Evolutionary conservation across 2,113 vertebrate genomes (phyloP), one percentile per base, ranked within the genome.

Genomic region (Hydrolagus affinis): DNA sequence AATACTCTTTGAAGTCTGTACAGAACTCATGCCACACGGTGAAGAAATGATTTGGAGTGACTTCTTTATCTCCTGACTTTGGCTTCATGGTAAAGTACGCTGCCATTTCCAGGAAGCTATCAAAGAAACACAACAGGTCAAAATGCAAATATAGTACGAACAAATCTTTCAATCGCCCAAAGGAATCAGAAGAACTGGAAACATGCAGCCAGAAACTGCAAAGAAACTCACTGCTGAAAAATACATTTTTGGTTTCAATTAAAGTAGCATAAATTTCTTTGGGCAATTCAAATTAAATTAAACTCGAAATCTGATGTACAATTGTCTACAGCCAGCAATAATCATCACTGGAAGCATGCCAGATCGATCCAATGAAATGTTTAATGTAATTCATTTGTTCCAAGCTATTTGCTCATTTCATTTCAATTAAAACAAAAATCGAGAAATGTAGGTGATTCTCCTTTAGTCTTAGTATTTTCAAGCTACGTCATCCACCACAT

Each of bases 21-120:
- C 96, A 96, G 91, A 99, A 99, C 91, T 99, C 97, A 69, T 98
- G 96, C 97, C 97, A 99, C 89, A 97, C 89, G 85, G 94, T 94
- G 93, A 99, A 99, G 91, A 98, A 95, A 21, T 94, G 94, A 91
- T 96, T 93, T 70, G 95, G 95, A 9, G 97, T 97, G 77, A 96
- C 96, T 87, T 98, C 97, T 87, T 98, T 99, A 87, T 99, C 98
- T 14, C 96, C 96, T 87, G 93, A 87, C 90, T 98, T 98, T 86
- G 97, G 91, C 91, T 97, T 98, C 88, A 99, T 96, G 44, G 91
- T 97, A 92, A 96, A 99, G 92, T 96, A 97, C 11, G 94, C 91
- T 6, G 95, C 92, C 60, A 96, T 93, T 89, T 99, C 97, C 89
- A 97, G 91, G 91, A 99, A 99, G 86, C 97, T 99, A 92, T 88